Evolutionary conservation across 2,113 vertebrate genomes (phyloP), one percentile per base, ranked within the genome.

Genomic region (Bos javanicus): DNA sequence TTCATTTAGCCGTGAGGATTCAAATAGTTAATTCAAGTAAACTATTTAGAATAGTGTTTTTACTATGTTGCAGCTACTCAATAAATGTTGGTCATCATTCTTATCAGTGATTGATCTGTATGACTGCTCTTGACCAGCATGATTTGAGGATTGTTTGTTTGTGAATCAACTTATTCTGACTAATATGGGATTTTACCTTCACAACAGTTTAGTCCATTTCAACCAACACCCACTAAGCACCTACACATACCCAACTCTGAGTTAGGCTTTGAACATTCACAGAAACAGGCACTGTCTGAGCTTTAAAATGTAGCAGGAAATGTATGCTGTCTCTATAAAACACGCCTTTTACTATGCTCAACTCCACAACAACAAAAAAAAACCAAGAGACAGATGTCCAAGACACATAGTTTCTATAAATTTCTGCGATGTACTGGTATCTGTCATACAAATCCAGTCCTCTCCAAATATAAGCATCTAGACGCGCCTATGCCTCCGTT

Each of bases 401-500:
- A 83, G 64, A 90, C 60, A 26, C 57, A 90, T 0, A n/a, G 48
- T 91, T 74, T 62, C 91, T 76, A 81, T 90, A 86, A 92, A 94
- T 83, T 90, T 87, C 59, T 89, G 25, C 19, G 28, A 87, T 97
- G 96, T 83, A 62, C 80, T 90, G 48, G 78, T 76, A n/a, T 76
- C 86, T 81, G 54, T 52, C 30, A 0, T 60, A 94, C 43, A 81
- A 94, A 97, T 97, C 87, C 89, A 96, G 50, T 93, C 78, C 87
- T 83, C 93, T 94, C 86, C 84, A 50, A 96, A 97, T 43, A 60
- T 83, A 97, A 98, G 95, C 90, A 97, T 64, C 92, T 87, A 90
- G 67, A 93, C n/a, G 67, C 46, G 74, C 78, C 88, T 59, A 94
- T 25, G 80, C 56, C 87, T 97, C 89, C 93, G 94, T 98, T 97